Evolutionary conservation across 1,140 invertebrate genomes (phyloP).

Genomic region (Aporrectodea caliginosa): DNA sequence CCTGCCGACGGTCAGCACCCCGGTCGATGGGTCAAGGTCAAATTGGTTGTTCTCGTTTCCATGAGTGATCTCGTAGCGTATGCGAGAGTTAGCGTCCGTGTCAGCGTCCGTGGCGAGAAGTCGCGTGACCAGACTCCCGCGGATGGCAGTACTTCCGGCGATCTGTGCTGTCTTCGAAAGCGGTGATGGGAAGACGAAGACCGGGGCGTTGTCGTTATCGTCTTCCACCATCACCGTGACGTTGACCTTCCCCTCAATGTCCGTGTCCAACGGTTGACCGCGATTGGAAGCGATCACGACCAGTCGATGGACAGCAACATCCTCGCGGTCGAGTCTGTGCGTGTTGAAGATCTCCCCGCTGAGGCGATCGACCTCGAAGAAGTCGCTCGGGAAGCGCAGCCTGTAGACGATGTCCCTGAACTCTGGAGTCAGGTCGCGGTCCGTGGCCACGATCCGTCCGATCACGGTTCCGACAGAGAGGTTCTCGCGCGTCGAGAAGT

Average conservation of each 20-base stretch:
- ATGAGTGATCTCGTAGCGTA: constrained; percentile 51
- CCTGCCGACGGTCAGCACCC: neutral
- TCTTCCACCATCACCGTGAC: constrained; percentile 23
- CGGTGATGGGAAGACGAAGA: constrained; percentile 22
- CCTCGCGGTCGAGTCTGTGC: constrained; percentile 27
- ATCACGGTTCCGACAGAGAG: neutral
- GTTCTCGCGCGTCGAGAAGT: neutral
- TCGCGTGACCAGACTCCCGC: constrained; percentile 1
- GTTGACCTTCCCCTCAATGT: constrained; percentile 55
- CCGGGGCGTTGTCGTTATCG: constrained; percentile 27
- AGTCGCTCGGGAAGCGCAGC: constrained; percentile 57
- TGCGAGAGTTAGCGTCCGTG: constrained; percentile 49
- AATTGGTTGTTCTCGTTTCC: constrained; percentile 18
- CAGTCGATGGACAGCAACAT: constrained; percentile 8
- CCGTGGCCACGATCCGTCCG: neutral
- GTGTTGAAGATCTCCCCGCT: constrained; percentile 29
- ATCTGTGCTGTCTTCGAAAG: constrained; percentile 17
- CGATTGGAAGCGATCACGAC: constrained; percentile 24
- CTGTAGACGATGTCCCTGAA: constrained; percentile 11
- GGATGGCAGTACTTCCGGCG: constrained; percentile 48
- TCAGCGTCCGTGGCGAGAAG: constrained; percentile 15
- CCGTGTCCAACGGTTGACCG: constrained; percentile 37
- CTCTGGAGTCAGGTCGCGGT: neutral
- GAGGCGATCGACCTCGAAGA: constrained; percentile 40
- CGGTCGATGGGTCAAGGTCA: constrained; percentile 12